These are phyloP conservation scores for Phortica okadai DNA, from an alignment of 2,888 invertebrate genomes.

Conservation along the genomic window DNA sequence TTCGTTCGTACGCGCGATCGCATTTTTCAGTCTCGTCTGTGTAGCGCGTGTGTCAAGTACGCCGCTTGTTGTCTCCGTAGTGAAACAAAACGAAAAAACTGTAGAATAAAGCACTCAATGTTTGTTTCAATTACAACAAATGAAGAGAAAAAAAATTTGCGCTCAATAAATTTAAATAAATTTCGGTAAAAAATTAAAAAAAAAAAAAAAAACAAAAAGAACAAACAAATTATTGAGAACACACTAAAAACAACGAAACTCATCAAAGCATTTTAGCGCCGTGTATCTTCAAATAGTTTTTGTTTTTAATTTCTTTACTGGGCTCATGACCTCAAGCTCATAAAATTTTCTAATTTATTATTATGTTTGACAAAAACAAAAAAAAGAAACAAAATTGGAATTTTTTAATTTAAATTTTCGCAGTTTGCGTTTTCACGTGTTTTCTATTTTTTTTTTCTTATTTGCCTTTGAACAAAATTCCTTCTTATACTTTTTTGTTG, in stretches of 20 bases:
- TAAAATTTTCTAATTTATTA: slow-evolving; percentile 34
- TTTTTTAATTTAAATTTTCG: slow-evolving; percentile 16
- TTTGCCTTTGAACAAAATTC: no score
- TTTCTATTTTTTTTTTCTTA: no score
- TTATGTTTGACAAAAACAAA: slow-evolving; percentile 6
- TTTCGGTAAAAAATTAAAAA: slow-evolving; percentile 51
- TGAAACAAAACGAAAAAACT: background rate
- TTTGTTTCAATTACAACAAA: slow-evolving; percentile 15
- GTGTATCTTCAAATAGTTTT: background rate
- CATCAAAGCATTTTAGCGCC: slow-evolving; percentile 23
- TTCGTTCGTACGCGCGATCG: slow-evolving; percentile 11
- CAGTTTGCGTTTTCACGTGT: background rate
- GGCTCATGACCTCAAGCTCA: slow-evolving; percentile 22
- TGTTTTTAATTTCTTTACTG: slow-evolving; percentile 10
- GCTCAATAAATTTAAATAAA: slow-evolving; percentile 48
- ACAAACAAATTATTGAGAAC: slow-evolving; percentile 7
- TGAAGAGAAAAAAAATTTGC: slow-evolving; percentile 18
- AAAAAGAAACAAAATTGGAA: background rate
- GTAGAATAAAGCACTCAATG: background rate
- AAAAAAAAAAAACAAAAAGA: slow-evolving; percentile 41
- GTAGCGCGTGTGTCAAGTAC: slow-evolving; percentile 68
- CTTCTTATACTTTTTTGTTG: background rate
- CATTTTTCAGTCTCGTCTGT: slow-evolving; percentile 63
- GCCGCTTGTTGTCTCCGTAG: background rate
- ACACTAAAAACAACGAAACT: background rate